A percentile compares a stretch with the other conserved stretches of the same genome.
Conservation (phyloP, 2,888 invertebrate species). For the Ophion obscuratus region DNA sequence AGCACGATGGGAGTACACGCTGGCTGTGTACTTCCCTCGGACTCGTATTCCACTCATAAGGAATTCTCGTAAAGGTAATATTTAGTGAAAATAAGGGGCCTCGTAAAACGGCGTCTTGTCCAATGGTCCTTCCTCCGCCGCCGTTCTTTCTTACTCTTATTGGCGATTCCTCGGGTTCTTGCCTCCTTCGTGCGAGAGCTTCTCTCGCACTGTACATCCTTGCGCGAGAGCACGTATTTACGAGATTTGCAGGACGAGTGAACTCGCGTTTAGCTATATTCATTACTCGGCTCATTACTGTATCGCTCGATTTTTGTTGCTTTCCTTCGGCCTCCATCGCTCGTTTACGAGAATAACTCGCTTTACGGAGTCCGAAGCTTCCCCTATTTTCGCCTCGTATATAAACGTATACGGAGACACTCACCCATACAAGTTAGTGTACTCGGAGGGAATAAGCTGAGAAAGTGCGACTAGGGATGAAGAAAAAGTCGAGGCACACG, state of each 20-base stretch:
- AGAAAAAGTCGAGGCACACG: constrained; percentile 55
- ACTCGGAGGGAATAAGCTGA: constrained; percentile 17
- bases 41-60: not conserved
- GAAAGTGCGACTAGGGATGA: constrained; percentile 45
- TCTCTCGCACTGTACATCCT: not conserved
- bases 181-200: constrained; percentile 5
- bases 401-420: constrained; percentile 39
- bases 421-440: not conserved
- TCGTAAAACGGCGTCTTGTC: not conserved
- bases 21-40: not conserved
- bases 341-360: constrained; percentile 12
- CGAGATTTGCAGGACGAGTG: constrained; percentile 72
- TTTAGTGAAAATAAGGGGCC: constrained; percentile 40
- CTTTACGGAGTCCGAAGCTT: constrained; percentile 6
- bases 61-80: constrained; percentile 29
- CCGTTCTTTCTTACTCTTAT: not conserved
- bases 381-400: constrained; percentile 31
- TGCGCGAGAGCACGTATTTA: constrained; percentile 65
- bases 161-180: constrained; percentile 9
- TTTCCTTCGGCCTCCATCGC: not conserved
- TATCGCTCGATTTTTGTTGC: constrained; percentile 34
- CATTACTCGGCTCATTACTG: constrained; percentile 76
- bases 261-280: constrained; percentile 75
- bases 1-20: not conserved
- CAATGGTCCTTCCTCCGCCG: not conserved